Evolutionary conservation across 2,888 invertebrate species (phyloP), one percentile per base, ranked within the genome.

Genomic region (Dynastes hyllus): DNA sequence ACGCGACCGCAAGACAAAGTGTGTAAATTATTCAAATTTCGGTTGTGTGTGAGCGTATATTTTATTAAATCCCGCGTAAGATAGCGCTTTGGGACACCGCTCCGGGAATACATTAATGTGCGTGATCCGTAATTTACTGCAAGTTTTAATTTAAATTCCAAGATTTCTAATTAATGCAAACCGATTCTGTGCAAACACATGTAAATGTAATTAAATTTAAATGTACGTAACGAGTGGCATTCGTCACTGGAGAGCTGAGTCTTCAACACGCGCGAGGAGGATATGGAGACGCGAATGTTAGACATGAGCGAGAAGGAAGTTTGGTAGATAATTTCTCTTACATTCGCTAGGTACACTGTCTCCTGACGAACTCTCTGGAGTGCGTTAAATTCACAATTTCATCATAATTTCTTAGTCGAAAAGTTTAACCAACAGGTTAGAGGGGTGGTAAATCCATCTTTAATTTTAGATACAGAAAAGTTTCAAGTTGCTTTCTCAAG

Each of bases 151-250:
- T 77, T 77, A 77, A 77, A 77, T 77, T 77, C 73, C 73, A 73
- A 73, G 73, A 73, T 73, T 73, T 73, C 76, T 77, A 77, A 77
- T 77, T 77, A 77, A 77, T 77, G 76, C 76, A 67, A 77, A 77
- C 66, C 67, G 67, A 67, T 67, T 77, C 76, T 67, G 76, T 70
- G 77, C 77, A 78, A 78, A 78, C 78, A 78, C 78, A 78, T 71
- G 78, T 78, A 78, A 78, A 78, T 71, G 78, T 78, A 78, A 78
- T 78, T 78, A 78, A 78, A 78, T 78, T 78, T 78, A 78, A 78
- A 71, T 65, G 78, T 78, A 78, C 71, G 61, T 78, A 78, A 78
- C 78, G 70, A 78, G 70, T 78, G 55, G 78, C 78, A 70, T 71
- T 78, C 78, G 78, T 78, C 78, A 78, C 78, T 78, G 45, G 63